Conservation (phyloP, 2,888 invertebrate species). For the Eucera pruinosa region DNA sequence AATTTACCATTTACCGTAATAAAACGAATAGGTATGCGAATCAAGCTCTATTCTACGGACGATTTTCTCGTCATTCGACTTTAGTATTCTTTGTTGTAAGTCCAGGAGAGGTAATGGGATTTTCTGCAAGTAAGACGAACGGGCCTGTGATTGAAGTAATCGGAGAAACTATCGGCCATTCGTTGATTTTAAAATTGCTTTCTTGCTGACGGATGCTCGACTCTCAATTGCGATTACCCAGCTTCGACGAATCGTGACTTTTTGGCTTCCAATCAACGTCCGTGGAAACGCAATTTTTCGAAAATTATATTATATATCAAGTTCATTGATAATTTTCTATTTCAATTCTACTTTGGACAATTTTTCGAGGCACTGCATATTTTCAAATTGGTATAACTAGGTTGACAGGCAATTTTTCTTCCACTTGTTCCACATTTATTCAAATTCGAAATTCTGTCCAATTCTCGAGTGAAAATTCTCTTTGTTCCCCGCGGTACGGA, state of each 20-base stretch:
- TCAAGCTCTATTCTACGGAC: slow-evolving; percentile 35
- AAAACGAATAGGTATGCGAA: slow-evolving; percentile 30
- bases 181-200: slow-evolving; percentile 51
- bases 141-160: slow-evolving; percentile 48
- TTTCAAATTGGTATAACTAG: not conserved
- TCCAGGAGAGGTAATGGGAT: slow-evolving; percentile 37
- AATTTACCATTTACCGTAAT: slow-evolving; percentile 14
- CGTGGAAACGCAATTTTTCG: not conserved
- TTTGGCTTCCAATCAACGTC: not conserved
- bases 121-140: slow-evolving; percentile 46
- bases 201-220: slow-evolving; percentile 31
- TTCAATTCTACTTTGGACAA: not conserved
- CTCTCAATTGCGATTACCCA: not conserved
- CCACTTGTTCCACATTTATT: not conserved
- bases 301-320: not conserved
- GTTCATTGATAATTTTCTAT: not conserved
- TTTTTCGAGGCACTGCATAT: not conserved
- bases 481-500: not conserved
- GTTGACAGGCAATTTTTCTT: not conserved
- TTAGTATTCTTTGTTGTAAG: slow-evolving; percentile 4
- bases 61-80: not conserved
- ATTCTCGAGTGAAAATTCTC: not conserved
- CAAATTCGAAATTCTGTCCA: not conserved
- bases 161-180: slow-evolving; percentile 40
- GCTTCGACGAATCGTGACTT: no score